Evolutionary conservation across 2,113 vertebrate species (phyloP).

Genomic region (Rana temporaria): DNA sequence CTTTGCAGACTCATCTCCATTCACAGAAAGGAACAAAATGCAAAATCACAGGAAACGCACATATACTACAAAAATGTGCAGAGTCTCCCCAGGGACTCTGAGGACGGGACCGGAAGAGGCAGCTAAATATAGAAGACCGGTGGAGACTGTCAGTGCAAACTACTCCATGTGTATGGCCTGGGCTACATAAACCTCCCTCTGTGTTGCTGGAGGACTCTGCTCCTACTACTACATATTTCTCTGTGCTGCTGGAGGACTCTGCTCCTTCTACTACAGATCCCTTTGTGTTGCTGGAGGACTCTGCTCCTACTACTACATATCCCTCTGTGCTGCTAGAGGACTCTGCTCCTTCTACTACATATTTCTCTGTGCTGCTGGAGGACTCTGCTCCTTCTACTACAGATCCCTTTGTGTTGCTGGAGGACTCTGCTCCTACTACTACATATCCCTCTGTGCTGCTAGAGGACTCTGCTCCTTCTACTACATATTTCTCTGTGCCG

Average conservation of each 20-base stretch:
- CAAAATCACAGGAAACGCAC: slow-evolving; percentile 22
- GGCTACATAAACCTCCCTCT: not conserved
- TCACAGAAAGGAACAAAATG: slow-evolving; percentile 35
- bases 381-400: too few relatives aligned
- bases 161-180: not conserved
- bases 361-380: too few relatives aligned
- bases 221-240: not conserved
- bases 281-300: too few relatives aligned
- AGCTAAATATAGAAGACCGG: slow-evolving; percentile 14
- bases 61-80: not conserved
- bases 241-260: not conserved
- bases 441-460: too few relatives aligned
- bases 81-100: not conserved
- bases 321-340: too few relatives aligned
- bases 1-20: not conserved
- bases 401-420: too few relatives aligned
- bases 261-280: too few relatives aligned
- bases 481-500: too few relatives aligned
- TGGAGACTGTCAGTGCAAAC: not conserved
- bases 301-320: too few relatives aligned
- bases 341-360: too few relatives aligned
- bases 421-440: too few relatives aligned
- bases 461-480: not conserved
- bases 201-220: not conserved
- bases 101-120: slow-evolving; percentile 24